These are phyloP conservation scores for Platygyra sinensis DNA, from an alignment of 64 coral and sea anemone species.

Conservation along the genomic window DNA sequence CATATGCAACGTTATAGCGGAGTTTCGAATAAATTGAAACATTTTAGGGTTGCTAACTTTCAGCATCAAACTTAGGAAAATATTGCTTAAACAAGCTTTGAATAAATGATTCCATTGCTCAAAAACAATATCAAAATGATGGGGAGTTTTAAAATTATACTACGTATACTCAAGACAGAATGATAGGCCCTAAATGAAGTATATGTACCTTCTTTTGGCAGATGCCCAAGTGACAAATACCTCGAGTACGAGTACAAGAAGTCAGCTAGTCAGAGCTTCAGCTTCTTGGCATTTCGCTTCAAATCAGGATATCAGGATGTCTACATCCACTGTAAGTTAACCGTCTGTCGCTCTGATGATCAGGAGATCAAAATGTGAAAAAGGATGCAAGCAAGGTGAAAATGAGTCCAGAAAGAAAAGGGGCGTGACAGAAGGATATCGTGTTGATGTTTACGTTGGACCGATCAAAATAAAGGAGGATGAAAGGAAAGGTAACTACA, in stretches of 20 bases:
- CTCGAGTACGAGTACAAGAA: constrained; percentile 26
- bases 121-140: too few species aligned
- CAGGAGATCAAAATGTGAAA: background rate
- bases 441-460: background rate
- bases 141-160: too few species aligned
- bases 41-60: too few species aligned
- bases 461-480: background rate
- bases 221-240: constrained; percentile 25
- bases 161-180: background rate
- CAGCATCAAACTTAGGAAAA: too few species aligned
- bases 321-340: constrained; percentile 19
- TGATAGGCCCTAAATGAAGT: background rate
- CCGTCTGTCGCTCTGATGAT: constrained; percentile 12
- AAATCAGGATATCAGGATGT: constrained; percentile 15
- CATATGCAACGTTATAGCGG: too few species aligned
- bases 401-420: constrained; percentile 20
- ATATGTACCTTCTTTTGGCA: background rate
- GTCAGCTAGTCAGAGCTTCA: constrained; percentile 7
- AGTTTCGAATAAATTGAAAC: too few species aligned
- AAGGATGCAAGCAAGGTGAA: background rate
- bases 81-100: too few species aligned
- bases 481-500: background rate
- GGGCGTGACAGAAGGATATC: background rate
- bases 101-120: too few species aligned
- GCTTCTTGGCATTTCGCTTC: constrained; percentile 13